Evolutionary conservation across 2,113 vertebrate genomes (phyloP).

Genomic region (Melanerpes aurifrons): DNA sequence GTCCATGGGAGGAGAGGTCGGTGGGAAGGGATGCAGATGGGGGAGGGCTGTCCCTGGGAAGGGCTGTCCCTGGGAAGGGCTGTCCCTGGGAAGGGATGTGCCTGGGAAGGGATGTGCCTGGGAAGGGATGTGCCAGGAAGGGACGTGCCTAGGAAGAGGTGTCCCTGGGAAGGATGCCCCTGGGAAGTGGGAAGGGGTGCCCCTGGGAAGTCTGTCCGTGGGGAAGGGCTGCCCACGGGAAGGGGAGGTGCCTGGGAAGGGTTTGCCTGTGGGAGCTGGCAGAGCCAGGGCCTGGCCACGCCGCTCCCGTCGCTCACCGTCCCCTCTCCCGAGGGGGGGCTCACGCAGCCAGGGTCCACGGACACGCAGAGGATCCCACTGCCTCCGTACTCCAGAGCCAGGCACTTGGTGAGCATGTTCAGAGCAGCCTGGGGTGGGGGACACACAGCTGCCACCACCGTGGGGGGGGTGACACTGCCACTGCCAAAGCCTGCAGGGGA

Average conservation of each 20-base stretch:
- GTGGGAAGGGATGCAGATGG: background rate
- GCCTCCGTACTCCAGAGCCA: constrained; percentile 41
- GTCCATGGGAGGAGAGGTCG: background rate
- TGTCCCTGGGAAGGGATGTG: background rate
- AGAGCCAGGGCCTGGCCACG: background rate
- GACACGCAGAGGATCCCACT: constrained; percentile 40
- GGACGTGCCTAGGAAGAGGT: background rate
- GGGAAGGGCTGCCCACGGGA: background rate
- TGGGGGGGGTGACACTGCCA: background rate
- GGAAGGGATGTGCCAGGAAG: background rate
- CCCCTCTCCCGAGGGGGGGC: background rate
- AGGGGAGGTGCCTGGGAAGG: accelerated
- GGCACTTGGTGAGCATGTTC: constrained; percentile 36
- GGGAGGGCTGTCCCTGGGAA: background rate
- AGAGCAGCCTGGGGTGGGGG: background rate
- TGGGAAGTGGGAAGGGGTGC: background rate
- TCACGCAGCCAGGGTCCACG: constrained; percentile 26
- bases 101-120: background rate
- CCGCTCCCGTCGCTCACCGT: background rate
- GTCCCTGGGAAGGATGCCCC: background rate
- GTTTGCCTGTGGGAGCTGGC: background rate
- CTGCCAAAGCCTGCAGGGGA: accelerated
- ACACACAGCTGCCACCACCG: background rate
- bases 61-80: background rate
- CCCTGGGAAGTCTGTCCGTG: background rate